phyloP scores from a whole-genome alignment of 2,113 vertebrate genomes.

The Gambusia holbrooki region DNA sequence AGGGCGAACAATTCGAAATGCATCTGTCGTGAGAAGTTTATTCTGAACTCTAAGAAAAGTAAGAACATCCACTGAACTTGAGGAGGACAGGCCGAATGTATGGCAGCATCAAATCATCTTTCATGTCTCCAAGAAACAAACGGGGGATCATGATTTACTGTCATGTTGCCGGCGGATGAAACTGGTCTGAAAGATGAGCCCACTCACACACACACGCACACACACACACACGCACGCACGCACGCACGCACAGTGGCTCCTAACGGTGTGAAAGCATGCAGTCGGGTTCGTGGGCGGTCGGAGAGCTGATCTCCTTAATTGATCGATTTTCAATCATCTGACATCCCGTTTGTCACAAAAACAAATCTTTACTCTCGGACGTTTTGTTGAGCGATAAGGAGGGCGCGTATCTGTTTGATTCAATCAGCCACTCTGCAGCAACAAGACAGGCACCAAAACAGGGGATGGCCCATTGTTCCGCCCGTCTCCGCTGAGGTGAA shows the following conservation, averaged over 20 bases:
- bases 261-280: constrained; percentile 6
- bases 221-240: background rate
- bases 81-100: constrained; percentile 32
- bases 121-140: background rate
- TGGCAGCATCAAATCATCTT: constrained; percentile 13
- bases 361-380: constrained; percentile 28
- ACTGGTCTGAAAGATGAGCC: constrained; percentile 21
- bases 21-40: too few relatives aligned
- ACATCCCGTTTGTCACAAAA: background rate
- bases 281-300: constrained; percentile 7
- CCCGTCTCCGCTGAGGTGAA: constrained; percentile 45
- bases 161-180: background rate
- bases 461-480: constrained; percentile 45
- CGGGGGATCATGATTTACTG: constrained; percentile 3
- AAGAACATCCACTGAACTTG: constrained; percentile 5
- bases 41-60: background rate
- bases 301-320: constrained; percentile 41
- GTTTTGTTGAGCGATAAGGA: constrained; percentile 15
- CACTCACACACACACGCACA: constrained; percentile 2
- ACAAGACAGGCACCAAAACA: constrained; percentile 13
- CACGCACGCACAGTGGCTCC: background rate
- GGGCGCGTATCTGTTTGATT: constrained; percentile 37
- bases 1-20: too few relatives aligned
- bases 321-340: constrained; percentile 56
- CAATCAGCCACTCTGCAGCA: constrained; percentile 38